These are phyloP conservation scores for Atta cephalotes DNA, from an alignment of 1,140 invertebrate genomes.

Conservation along the genomic window DNA sequence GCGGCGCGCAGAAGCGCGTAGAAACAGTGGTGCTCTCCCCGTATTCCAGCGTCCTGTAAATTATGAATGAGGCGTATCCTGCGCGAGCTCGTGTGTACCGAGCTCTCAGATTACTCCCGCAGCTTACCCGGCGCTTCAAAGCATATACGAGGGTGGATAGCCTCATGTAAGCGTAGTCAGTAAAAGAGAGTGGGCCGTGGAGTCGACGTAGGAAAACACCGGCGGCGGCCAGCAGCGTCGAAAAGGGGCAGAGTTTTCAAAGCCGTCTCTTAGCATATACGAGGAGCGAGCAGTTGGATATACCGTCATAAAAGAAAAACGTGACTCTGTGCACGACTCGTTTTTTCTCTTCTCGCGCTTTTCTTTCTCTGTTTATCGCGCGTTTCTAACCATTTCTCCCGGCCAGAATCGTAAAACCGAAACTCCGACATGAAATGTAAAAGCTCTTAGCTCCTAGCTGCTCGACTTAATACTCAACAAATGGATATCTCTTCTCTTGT, in stretches of 20 bases:
- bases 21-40: background rate
- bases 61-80: conserved; percentile 72
- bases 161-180: conserved; percentile 1
- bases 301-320: conserved; percentile 38
- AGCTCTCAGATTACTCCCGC: conserved; percentile 57
- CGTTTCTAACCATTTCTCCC: background rate
- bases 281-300: background rate
- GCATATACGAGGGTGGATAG: conserved; percentile 20
- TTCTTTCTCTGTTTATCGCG: background rate
- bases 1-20: background rate
- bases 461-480: background rate
- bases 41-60: conserved; percentile 57
- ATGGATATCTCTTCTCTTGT: background rate
- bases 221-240: background rate
- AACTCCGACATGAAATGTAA: background rate
- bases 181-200: conserved; percentile 25
- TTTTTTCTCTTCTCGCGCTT: background rate
- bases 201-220: conserved; percentile 39
- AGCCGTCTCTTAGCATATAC: conserved; percentile 28
- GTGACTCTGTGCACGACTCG: background rate
- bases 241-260: conserved; percentile 24
- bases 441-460: background rate
- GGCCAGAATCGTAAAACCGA: background rate
- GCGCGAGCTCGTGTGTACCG: conserved; percentile 49
- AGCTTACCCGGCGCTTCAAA: conserved; percentile 27